Percentiles rank a stretch among this genome's conserved stretches.
phyloP scores from a whole-genome alignment of 1,140 invertebrate genomes.

The Dysdera silvatica region DNA sequence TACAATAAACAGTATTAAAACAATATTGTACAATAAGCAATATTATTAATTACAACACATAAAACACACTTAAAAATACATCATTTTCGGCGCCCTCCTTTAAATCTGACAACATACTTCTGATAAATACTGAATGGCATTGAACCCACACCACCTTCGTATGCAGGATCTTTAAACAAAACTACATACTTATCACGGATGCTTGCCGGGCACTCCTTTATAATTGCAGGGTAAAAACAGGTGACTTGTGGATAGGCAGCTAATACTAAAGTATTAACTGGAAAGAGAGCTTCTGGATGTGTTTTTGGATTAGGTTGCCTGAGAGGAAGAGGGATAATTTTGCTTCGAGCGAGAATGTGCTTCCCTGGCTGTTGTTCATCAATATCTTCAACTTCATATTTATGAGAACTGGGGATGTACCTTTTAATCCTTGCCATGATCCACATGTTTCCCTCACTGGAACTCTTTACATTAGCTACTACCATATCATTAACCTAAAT shows the following conservation, averaged over 20 bases:
- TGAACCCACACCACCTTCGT: slow-evolving; percentile 80
- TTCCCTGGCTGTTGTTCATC: slow-evolving; percentile 90
- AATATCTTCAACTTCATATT: slow-evolving; percentile 96
- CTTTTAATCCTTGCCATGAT: slow-evolving; percentile 92
- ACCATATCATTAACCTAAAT: slow-evolving; percentile 78
- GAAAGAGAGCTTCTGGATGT: slow-evolving; percentile 82
- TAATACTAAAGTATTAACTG: slow-evolving; percentile 85
- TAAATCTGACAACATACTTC: slow-evolving; percentile 82
- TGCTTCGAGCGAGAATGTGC: slow-evolving; percentile 67
- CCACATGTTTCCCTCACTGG: slow-evolving; percentile 89
- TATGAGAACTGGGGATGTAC: slow-evolving; percentile 69
- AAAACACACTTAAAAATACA: no score
- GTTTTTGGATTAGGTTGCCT: slow-evolving; percentile 94
- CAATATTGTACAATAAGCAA: no score
- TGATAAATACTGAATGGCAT: slow-evolving; percentile 89
- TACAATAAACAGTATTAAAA: no score
- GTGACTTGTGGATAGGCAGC: slow-evolving; percentile 99
- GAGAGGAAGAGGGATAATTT: slow-evolving; percentile 84
- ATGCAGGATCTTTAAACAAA: slow-evolving; percentile 86
- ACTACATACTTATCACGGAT: slow-evolving; percentile 83
- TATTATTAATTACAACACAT: no score
- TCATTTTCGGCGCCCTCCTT: slow-evolving; percentile 45
- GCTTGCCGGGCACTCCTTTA: slow-evolving; percentile 71
- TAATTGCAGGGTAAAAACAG: slow-evolving; percentile 88
- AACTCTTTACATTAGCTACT: slow-evolving; percentile 72